Evolutionary conservation across 2,797 vertebrate genomes (phyloP), one percentile per base, ranked within the genome.

Genomic region (Halcyon smyrnensis): DNA sequence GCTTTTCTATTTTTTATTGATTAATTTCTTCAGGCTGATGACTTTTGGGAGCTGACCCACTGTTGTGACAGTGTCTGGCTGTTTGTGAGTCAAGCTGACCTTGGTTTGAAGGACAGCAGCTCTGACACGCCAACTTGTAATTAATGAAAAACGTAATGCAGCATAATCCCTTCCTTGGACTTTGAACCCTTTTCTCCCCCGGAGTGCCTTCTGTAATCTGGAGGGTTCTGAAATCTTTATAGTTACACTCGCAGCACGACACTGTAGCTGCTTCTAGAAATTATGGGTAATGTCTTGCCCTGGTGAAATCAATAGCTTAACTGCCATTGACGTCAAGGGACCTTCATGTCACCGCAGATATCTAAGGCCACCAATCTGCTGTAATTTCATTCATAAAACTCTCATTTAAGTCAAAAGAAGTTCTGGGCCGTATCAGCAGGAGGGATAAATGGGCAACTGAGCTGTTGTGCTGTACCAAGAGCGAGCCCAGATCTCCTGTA

Each of bases 291-390:
- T 0, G 9, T 48, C 81, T 69, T 41, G 41, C 50, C 53, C 57
- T 53, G 32, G 30, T 63, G 30, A 96, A 89, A 81, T 62, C 80
- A 93, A 84, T 57, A 90, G 53, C 27, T 37, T 84, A 79, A 90
- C 80, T 95, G 74, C 70, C 45, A 74, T 1, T 4, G 45, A 95
- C 11, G 14, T 71, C 45, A 80, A 87, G 81, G 64, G 74, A 77
- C 84, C 80, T 62, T 79, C n/a, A 9, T 57, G 74, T 53, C 88
- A 91, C 77, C 2, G 3, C 64, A 36, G 53, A 50, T 20, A 12
- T 39, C 60, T 27, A 50, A 88, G 69, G 73, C 69, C 84, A 91
- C 76, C 71, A 68, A 68, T 74, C 37, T 92, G 81, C 86, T 57
- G 57, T 30, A 6, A 46, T 79, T 94, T 86, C 36, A 65, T 83